Base-by-base conservation (phyloP, 2,113 vertebrate genomes). In the Panurus biarmicus region DNA sequence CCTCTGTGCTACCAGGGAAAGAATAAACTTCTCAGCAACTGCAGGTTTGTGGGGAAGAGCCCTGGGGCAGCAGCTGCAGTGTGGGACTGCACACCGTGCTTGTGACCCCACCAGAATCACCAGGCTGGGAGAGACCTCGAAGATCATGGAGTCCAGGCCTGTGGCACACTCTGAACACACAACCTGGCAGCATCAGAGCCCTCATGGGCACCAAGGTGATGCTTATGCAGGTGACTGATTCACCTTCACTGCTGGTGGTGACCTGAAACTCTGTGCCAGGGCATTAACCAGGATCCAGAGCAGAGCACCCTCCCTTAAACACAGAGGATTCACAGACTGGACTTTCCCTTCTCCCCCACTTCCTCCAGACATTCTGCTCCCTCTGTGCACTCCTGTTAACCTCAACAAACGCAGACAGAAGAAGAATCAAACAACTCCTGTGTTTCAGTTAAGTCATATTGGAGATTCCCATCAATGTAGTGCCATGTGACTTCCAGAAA, bases 111-210 rank as follows among this genome's bases (percentile, higher is more conserved):
- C 15, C 58, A 58, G 56, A 26, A 8, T 7, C 58, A n/a, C 74
- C 2, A 2, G 36, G 47, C 0, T 78, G 75, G 47, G 44, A 64
- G 14, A 18, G 36, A 78, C 19, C 48, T 51, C 10, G 3, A 5
- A 23, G 14, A 53, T 18, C 31, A 18, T 22, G 0, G 4, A 35
- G 48, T 6, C 36, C 50, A 54, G 77, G 36, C 57, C 61, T 1
- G 4, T 36, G 51, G 67, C 72, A 29, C 38, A 4, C n/a, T 2
- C n/a, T 8, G 60, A 28, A 15, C 69, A 23, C 74, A 9, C 0
- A 4, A 0, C 0, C 0, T 45, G 44, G 54, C 1, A 33, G 53
- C 93, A 21, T 3, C 7, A 29, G 31, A 57, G 29, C 1, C 12
- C 78, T 48, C 45, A 1, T 4, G 11, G 12, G 53, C 62, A 35